Evolutionary conservation across 2,113 vertebrate genomes (phyloP).

Genomic region (Archocentrus centrarchus): DNA sequence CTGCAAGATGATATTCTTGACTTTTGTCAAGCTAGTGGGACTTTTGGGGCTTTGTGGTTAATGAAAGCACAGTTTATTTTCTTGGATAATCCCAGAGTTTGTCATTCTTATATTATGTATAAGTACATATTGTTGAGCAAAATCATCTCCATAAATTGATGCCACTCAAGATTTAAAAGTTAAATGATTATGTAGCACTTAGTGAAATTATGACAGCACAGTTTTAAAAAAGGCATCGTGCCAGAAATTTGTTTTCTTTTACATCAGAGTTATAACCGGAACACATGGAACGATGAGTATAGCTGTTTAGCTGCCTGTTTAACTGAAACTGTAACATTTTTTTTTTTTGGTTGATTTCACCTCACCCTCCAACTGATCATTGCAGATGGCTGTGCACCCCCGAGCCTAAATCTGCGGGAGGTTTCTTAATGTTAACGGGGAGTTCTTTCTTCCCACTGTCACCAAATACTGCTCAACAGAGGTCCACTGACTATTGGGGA

Average conservation of each 20-base stretch:
- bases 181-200: too few species aligned
- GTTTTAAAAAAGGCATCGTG: too few species aligned
- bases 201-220: background rate
- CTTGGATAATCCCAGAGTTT: background rate
- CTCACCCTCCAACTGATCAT: background rate
- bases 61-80: background rate
- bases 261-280: background rate
- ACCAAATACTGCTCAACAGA: background rate
- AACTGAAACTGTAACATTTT: too few species aligned
- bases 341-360: too few species aligned
- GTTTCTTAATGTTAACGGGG: background rate
- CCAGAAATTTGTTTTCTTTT: too few species aligned
- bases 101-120: too few species aligned
- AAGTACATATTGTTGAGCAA: background rate
- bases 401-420: background rate
- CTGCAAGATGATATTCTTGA: background rate
- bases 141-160: background rate
- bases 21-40: background rate
- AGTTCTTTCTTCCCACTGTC: background rate
- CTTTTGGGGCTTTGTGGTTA: background rate
- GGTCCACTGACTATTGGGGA: background rate
- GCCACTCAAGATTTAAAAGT: background rate
- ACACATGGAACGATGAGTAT: background rate
- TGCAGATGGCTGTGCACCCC: background rate
- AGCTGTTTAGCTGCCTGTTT: background rate